Base-by-base conservation (phyloP, 1,140 invertebrate species). In the Pseudobourletiella spinata region DNA sequence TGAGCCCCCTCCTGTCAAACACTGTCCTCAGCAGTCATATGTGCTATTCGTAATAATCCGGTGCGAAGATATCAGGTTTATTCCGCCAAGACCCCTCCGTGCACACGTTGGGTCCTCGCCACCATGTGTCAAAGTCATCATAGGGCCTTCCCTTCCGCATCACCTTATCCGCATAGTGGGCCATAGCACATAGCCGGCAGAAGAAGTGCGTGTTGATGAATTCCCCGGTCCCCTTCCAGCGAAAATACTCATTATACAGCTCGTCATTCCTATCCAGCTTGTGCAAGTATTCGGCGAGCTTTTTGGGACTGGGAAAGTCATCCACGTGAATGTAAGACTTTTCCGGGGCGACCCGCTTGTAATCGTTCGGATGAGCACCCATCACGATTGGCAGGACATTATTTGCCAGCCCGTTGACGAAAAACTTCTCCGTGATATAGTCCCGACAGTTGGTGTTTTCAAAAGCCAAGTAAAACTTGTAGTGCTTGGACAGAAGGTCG, bases 381-480 rank as follows among this genome's bases (percentile, higher is more conserved):
- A 86, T 79, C 18, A 88, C 82, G 24, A 89, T 75, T 0, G 87
- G 86, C n/a, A 89, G 80, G 0, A 85, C 77, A 18, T 66, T 30
- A 24, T 62, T 57, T 3, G 24, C n/a, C n/a, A 95, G 77, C 48
- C 89, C 91, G 73, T 95, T 95, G 30, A 91, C 86, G 72, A 91
- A 96, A 73, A 96, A 93, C 74, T 98, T 98, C 74, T 97, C 94
- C 0, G 93, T 97, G 46, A 96, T 89, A 73, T 98, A 98, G 76
- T 97, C 92, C 52, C 84, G 82, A 74, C 57, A 59, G 22, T 50
- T 59, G 8, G 43, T 28, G 2, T 50, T 59, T 50, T 96, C 92
- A 73, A 98, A 98, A 0, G 94, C 89, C 29, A 98, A 79, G 75
- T 98, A 98, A 61, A 98, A 98, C 75, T 98, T 98, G 77, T 98